Evolutionary conservation across 2,113 vertebrate species (phyloP), one percentile per base, ranked within the genome.

Genomic region (Pygoscelis adeliae): DNA sequence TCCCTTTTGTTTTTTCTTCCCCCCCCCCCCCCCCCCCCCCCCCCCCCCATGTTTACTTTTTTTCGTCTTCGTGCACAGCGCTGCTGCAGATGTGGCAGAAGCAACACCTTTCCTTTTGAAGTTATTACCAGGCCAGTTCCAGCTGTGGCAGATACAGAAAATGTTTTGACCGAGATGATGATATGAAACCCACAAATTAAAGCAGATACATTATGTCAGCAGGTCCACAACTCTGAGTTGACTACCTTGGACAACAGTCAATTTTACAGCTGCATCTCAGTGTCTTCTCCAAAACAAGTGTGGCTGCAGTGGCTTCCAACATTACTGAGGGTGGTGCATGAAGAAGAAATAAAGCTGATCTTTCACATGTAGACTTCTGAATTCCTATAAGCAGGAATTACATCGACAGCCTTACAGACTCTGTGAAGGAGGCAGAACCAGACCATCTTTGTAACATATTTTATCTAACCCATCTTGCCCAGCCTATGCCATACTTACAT

Each of bases 131-230:
- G 11, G 8, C 30, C 59, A 12, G 32, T 55, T 83, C 79, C 50
- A 67, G 32, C 26, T 76, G 70, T 15, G 55, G 42, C n/a, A 87
- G 63, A 29, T 18, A 13, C 11, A 53, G 46, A 52, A 76, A n/a
- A 15, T 27, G 17, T 18, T 0, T 0, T 23, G 69, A 34, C 30
- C 2, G 1, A 47, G 13, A 1, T 10, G 32, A 47, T 32, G 49
- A 42, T 30, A n/a, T 2, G 0, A 82, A 49, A 26, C 6, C 7
- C 47, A 47, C 1, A 0, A 59, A 59, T 46, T 42, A 30, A 56
- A 73, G 42, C 44, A 80, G 34, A 13, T 34, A 4, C 1, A 2
- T 59, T 30, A 13, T 5, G 23, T 22, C 53, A 69, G 36, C 70
- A 87, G 47, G 25, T 69, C 26, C 70, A 40, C 29, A 46, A 23